phyloP scores from a whole-genome alignment of 2,797 vertebrate species.

The Chelmon rostratus region DNA sequence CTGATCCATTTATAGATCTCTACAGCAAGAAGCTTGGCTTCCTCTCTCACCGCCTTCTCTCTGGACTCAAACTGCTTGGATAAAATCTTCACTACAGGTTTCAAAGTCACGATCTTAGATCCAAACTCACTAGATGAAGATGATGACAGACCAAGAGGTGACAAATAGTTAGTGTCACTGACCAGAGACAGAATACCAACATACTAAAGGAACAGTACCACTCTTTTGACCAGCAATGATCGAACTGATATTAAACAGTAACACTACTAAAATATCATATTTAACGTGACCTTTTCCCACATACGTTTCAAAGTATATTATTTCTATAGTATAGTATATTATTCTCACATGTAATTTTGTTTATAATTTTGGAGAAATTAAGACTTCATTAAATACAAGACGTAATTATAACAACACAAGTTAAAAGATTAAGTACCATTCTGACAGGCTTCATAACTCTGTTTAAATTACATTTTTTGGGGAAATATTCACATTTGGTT shows the following conservation, averaged over 20 bases:
- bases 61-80: slow-evolving; percentile 98
- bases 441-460: too few relatives aligned
- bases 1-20: slow-evolving; percentile 98
- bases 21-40: slow-evolving; percentile 94
- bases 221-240: neutral
- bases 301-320: too few relatives aligned
- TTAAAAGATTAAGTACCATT: too few relatives aligned
- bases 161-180: neutral
- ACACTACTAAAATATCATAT: too few relatives aligned
- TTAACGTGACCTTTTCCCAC: too few relatives aligned
- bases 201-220: neutral
- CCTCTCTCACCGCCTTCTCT: slow-evolving; percentile 97
- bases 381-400: too few relatives aligned
- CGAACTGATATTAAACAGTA: neutral
- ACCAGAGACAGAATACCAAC: neutral
- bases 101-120: slow-evolving; percentile 95
- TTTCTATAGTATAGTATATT: too few relatives aligned
- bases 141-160: neutral
- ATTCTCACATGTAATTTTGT: too few relatives aligned
- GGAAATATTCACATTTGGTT: too few relatives aligned
- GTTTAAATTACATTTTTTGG: too few relatives aligned
- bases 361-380: too few relatives aligned
- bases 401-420: too few relatives aligned
- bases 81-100: slow-evolving; percentile 97
- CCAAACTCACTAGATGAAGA: slow-evolving; percentile 92